phyloP scores from a whole-genome alignment of 2,797 vertebrate genomes.

The Anabas testudineus region DNA sequence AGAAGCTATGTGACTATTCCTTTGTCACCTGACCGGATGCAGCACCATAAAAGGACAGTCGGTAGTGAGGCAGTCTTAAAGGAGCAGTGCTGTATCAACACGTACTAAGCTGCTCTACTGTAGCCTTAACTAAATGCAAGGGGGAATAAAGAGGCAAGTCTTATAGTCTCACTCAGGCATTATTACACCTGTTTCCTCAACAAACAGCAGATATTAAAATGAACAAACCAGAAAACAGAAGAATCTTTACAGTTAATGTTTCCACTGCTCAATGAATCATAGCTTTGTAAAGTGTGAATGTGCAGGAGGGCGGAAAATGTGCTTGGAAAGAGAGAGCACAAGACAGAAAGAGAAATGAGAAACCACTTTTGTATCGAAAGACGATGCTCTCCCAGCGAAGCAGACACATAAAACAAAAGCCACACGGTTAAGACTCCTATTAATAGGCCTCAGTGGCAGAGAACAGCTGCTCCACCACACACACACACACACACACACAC shows the following conservation, averaged over 20 bases:
- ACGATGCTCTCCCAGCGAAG: slow-evolving; percentile 49
- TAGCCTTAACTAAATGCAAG: slow-evolving; percentile 71
- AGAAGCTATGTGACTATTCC: slow-evolving; percentile 80
- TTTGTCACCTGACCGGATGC: slow-evolving; percentile 86
- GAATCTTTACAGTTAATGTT: slow-evolving; percentile 1
- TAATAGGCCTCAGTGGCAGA: slow-evolving; percentile 83
- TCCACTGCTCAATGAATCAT: slow-evolving; percentile 29
- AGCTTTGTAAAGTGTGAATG: slow-evolving; percentile 24
- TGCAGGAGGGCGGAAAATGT: not conserved
- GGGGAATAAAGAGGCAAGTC: slow-evolving; percentile 58
- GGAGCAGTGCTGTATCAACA: slow-evolving; percentile 67
- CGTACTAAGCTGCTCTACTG: slow-evolving; percentile 54
- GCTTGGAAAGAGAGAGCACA: slow-evolving; percentile 4
- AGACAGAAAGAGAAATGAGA: slow-evolving; percentile 26
- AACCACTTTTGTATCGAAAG: slow-evolving; percentile 39
- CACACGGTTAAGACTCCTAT: slow-evolving; percentile 77
- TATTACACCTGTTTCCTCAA: slow-evolving; percentile 23
- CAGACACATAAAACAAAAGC: slow-evolving; percentile 75
- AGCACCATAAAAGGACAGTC: slow-evolving; percentile 82
- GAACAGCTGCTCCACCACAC: slow-evolving; percentile 84
- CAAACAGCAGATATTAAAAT: slow-evolving; percentile 15
- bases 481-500: slow-evolving; percentile 61
- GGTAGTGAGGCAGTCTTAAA: slow-evolving; percentile 85
- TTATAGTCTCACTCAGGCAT: slow-evolving; percentile 49
- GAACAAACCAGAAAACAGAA: slow-evolving; percentile 11